Evolutionary conservation across 2,888 invertebrate genomes (phyloP).

Genomic region (Julus scanicus): DNA sequence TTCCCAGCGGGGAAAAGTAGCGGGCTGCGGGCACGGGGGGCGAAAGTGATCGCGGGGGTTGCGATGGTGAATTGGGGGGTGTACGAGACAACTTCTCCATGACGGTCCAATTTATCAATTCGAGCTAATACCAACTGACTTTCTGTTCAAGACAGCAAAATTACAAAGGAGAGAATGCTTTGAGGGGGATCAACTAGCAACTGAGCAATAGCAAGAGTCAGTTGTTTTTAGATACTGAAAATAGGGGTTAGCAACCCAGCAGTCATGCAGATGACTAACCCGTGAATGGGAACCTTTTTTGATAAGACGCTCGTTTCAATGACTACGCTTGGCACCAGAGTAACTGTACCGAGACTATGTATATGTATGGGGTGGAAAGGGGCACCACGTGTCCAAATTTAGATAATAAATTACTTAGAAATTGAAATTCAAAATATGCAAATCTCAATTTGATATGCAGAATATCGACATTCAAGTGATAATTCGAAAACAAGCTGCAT

Average conservation of each 20-base stretch:
- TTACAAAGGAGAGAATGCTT: background rate
- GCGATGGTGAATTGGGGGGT: background rate
- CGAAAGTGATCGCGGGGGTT: background rate
- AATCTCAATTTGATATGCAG: background rate
- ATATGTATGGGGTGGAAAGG: background rate
- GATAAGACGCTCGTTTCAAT: background rate
- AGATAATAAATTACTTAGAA: background rate
- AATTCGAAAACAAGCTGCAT: background rate
- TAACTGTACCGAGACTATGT: background rate
- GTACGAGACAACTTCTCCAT: background rate
- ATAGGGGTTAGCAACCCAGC: conserved; percentile 33
- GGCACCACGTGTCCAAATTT: background rate
- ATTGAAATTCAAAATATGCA: background rate
- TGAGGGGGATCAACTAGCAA: background rate
- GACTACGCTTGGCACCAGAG: background rate
- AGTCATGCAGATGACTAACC: conserved; percentile 27
- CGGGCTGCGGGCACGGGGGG: conserved; percentile 52
- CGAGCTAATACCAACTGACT: background rate
- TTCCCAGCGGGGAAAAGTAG: conserved; percentile 52
- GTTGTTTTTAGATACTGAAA: conserved; percentile 26
- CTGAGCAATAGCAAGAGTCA: background rate
- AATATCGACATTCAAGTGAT: background rate
- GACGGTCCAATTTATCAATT: background rate
- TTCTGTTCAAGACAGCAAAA: background rate
- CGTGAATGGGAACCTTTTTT: background rate